These are phyloP conservation scores for Aporophyla nigra DNA, from an alignment of 2,888 invertebrate genomes.

Conservation along the genomic window DNA sequence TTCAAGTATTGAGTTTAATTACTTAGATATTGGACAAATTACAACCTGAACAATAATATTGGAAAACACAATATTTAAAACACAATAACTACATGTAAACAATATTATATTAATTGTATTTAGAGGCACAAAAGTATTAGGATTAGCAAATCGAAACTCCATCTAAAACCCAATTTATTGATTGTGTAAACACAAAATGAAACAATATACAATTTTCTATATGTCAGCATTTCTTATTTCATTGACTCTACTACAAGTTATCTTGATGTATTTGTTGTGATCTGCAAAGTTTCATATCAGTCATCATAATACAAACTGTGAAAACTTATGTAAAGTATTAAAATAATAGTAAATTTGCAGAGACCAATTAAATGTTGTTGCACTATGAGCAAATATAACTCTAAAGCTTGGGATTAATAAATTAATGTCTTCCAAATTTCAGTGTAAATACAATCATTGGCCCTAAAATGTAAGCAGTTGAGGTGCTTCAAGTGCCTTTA, in stretches of 20 bases:
- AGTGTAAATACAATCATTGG: conserved; percentile 58
- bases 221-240: conserved; percentile 24
- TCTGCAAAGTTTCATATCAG: conserved; percentile 33
- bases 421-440: conserved; percentile 59
- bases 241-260: conserved; percentile 53
- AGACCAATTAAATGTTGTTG: conserved; percentile 54
- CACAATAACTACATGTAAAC: conserved; percentile 11
- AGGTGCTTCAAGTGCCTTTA: conserved; percentile 20
- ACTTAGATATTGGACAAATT: neutral
- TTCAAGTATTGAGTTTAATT: neutral
- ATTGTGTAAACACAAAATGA: neutral
- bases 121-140: neutral
- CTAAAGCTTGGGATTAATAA: conserved; percentile 60
- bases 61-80: neutral
- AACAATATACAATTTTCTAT: neutral
- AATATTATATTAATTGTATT: neutral
- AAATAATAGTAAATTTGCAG: conserved; percentile 49
- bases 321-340: conserved; percentile 4
- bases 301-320: neutral
- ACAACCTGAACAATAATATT: neutral
- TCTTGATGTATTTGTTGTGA: conserved; percentile 42
- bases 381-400: conserved; percentile 59
- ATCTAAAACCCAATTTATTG: neutral
- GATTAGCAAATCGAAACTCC: neutral
- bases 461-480: conserved; percentile 26